Evolutionary conservation across 2,113 vertebrate species (phyloP), one percentile per base, ranked within the genome.

Genomic region (Corythoichthys haematopterus): DNA sequence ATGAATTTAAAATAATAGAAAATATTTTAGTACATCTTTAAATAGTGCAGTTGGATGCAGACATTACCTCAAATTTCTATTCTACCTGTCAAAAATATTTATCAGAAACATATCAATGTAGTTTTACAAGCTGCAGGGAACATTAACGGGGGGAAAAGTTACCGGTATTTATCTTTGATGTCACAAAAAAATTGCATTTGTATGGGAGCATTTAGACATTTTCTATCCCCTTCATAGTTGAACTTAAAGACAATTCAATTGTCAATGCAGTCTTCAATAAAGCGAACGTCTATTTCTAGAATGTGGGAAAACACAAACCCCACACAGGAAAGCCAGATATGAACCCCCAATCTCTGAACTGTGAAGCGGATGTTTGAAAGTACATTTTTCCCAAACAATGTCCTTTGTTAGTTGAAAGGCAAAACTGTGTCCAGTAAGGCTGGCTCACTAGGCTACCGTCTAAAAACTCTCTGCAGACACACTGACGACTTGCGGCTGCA

Each of bases 401-500:
- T 47, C 11, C 55, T 37, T 56, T 45, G 40, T 61, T 35, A 4
- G 6, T 57, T 60, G 33, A 15, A 13, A 28, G 72, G 14, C 15
- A 11, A 15, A 59, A 48, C 2, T 28, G 37, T 13, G 13, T 11
- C 20, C n/a, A 12, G 10, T 11, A 1, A 45, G 16, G 40, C 36
- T 43, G 9, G 1, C 40, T 43, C 9, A 43, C 40, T 40, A 6
- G 38, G 38, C 3, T 40, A 51, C 36, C 6, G 2, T 60, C 83
- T 78, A 90, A 59, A 86, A 80, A 70, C 76, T 85, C 76, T 90
- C 86, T 8, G 80, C 86, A 64, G 78, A 79, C 75, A 87, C 60
- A 9, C 72, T 83, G 43, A 16, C 70, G 70, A 86, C 77, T 72
- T 90, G 85, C 0, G 86, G 88, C 53, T 84, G 79, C 63, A 85